A percentile compares a stretch with the other conserved stretches of the same genome.
Conservation (phyloP, 1,140 invertebrate species). For the Caligus rogercresseyi region DNA sequence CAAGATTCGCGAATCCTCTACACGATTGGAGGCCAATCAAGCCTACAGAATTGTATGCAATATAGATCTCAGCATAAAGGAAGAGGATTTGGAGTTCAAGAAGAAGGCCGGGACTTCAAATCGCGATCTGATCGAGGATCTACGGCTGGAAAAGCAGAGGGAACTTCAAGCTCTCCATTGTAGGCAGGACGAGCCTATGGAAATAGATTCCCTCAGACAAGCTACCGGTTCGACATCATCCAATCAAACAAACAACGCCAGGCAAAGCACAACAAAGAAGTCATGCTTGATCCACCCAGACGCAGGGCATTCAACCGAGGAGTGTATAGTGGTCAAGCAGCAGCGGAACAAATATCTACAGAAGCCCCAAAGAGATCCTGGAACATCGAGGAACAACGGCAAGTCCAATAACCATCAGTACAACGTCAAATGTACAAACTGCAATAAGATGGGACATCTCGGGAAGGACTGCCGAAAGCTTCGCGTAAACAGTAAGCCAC, state of each 20-base stretch:
- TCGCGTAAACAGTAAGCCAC: not conserved
- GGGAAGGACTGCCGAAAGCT: not conserved
- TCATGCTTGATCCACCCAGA: no score
- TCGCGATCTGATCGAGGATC: not conserved
- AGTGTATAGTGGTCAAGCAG: no score
- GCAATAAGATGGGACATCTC: not conserved
- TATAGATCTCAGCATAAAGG: not conserved
- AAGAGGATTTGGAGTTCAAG: not conserved
- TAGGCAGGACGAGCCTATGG: not conserved
- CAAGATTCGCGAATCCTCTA: not conserved
- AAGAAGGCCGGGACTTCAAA: not conserved
- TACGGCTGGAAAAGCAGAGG: not conserved
- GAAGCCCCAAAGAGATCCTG: not conserved
- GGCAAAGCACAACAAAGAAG: not conserved
- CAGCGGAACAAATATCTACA: not conserved
- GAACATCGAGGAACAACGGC: not conserved
- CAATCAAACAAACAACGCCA: not conserved
- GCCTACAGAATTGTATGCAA: not conserved
- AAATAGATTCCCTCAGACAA: not conserved
- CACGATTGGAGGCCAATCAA: not conserved
- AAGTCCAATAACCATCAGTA: no score
- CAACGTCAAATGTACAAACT: not conserved
- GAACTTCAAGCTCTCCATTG: not conserved
- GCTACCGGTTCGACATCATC: not conserved
- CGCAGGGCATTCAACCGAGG: no score